Conservation (phyloP, 2,888 invertebrate species). For the Drosophila infuscata region DNA sequence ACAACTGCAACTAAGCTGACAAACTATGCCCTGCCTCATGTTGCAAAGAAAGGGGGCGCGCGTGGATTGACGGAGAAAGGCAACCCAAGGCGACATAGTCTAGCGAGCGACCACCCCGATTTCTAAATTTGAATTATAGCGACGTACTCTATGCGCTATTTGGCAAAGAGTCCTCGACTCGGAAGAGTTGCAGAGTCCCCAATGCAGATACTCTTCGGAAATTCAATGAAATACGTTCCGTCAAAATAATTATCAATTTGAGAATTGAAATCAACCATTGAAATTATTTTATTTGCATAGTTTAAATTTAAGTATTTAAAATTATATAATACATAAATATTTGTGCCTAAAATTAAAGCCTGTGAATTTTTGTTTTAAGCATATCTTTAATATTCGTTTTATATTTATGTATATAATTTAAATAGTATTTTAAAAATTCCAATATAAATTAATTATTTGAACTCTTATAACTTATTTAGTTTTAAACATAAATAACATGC, state of each 20-base stretch:
- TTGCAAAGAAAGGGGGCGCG: not conserved
- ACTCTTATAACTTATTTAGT: not conserved
- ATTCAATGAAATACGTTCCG: not conserved
- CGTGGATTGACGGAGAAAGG: not conserved
- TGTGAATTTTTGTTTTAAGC: not conserved
- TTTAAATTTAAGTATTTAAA: not conserved
- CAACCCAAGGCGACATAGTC: conserved; percentile 22
- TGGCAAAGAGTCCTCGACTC: not conserved
- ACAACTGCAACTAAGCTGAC: conserved; percentile 69
- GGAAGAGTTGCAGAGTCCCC: not conserved
- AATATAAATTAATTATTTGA: not conserved
- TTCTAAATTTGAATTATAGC: conserved; percentile 11
- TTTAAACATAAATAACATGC: too few species aligned
- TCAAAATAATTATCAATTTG: not conserved
- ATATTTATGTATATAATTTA: not conserved
- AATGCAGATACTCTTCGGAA: not conserved
- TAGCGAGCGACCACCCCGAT: conserved; percentile 34
- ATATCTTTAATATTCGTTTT: not conserved
- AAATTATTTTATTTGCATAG: not conserved
- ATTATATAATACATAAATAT: not conserved
- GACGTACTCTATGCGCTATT: conserved; percentile 7
- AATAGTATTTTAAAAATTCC: not conserved
- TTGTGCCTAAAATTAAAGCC: not conserved
- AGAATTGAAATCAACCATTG: not conserved
- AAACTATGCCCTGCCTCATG: conserved; percentile 56